phyloP scores from a whole-genome alignment of 2,113 vertebrate species.

The Neoarius graeffei region DNA sequence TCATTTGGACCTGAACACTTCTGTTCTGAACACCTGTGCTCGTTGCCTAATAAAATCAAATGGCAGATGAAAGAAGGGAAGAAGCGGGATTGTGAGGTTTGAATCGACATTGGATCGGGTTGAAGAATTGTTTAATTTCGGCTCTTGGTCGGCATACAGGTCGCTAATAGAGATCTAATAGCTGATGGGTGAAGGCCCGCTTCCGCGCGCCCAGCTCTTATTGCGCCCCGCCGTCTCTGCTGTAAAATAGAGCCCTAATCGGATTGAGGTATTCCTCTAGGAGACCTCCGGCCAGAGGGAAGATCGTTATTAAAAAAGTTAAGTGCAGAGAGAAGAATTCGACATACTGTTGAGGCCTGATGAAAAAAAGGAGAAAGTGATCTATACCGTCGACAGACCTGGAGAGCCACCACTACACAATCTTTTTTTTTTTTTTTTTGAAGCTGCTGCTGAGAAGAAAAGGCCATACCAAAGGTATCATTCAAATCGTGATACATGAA shows the following conservation, averaged over 20 bases:
- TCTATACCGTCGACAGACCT: slow-evolving; percentile 56
- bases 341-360: slow-evolving; percentile 72
- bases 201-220: slow-evolving; percentile 96
- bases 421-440: slow-evolving; percentile 37
- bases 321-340: slow-evolving; percentile 82
- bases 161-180: slow-evolving; percentile 99
- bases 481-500: not conserved
- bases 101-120: slow-evolving; percentile 73
- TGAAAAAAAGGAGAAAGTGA: slow-evolving; percentile 66
- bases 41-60: slow-evolving; percentile 58
- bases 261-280: slow-evolving; percentile 96
- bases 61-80: slow-evolving; percentile 35
- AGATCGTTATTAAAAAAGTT: slow-evolving; percentile 99
- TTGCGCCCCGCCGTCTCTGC: slow-evolving; percentile 98
- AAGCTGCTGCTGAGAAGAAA: not conserved
- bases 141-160: slow-evolving; percentile 75
- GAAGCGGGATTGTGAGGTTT: slow-evolving; percentile 69
- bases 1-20: slow-evolving; percentile 20
- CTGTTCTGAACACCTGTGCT: slow-evolving; percentile 21
- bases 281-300: slow-evolving; percentile 85
- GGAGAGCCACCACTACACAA: slow-evolving; percentile 44
- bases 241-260: slow-evolving; percentile 99
- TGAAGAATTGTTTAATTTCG: slow-evolving; percentile 88
- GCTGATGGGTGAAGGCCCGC: slow-evolving; percentile 92
- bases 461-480: not conserved